Percentiles rank a stretch among this genome's conserved stretches.
Evolutionary conservation across 2,113 vertebrate genomes (phyloP).

Genomic region (Acanthochromis polyacanthus): DNA sequence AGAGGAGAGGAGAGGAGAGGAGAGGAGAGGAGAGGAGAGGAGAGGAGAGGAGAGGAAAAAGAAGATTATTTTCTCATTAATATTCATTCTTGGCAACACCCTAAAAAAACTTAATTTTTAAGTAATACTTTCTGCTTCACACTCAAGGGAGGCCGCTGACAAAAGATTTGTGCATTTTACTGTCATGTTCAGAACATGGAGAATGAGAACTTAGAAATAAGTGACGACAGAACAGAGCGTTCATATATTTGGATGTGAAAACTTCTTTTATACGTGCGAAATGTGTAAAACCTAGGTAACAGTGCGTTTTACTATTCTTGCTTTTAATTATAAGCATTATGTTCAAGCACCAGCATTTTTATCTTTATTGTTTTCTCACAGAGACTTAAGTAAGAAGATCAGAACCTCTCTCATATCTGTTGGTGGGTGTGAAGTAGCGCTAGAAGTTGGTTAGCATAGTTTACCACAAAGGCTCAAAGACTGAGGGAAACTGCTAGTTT

Average conservation of each 20-base stretch:
- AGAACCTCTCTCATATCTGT: not conserved
- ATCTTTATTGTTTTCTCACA: not conserved
- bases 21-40: too few relatives aligned
- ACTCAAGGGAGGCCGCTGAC: not conserved
- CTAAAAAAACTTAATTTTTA: not conserved
- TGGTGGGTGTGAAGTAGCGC: not conserved
- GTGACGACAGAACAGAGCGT: too few relatives aligned
- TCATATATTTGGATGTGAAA: too few relatives aligned
- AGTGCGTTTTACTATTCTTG: too few relatives aligned
- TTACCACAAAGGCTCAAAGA: not conserved
- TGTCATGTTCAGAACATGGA: not conserved
- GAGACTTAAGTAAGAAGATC: not conserved
- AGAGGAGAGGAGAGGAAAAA: too few relatives aligned
- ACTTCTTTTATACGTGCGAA: too few relatives aligned
- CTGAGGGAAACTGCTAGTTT: not conserved
- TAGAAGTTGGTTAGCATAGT: not conserved
- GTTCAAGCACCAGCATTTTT: too few relatives aligned
- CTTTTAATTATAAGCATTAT: too few relatives aligned
- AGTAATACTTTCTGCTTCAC: not conserved
- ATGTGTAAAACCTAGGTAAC: too few relatives aligned
- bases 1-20: not conserved
- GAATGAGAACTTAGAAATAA: not conserved
- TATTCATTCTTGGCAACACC: not conserved
- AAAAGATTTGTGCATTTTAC: not conserved
- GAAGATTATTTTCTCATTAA: too few relatives aligned